These are phyloP conservation scores for Petrolisthes manimaculis DNA, from an alignment of 2,888 invertebrate species.

Conservation along the genomic window DNA sequence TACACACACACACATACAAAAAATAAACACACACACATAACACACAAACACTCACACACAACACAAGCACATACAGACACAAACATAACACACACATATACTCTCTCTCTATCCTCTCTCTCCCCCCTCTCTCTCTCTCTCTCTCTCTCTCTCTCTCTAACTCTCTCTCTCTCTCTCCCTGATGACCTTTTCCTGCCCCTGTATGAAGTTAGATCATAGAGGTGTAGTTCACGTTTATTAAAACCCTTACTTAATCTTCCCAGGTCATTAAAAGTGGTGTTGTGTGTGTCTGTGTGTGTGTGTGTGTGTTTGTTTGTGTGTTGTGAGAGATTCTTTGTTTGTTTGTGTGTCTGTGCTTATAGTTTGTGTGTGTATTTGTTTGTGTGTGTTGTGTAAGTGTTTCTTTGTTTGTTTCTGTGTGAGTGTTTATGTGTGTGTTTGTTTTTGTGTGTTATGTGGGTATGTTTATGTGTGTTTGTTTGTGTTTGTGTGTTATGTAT, in stretches of 20 bases:
- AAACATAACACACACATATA: too few species aligned
- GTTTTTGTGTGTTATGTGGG: background rate
- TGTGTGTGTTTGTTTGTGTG: background rate
- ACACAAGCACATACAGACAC: too few species aligned
- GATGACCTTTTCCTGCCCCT: background rate
- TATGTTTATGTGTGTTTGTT: background rate
- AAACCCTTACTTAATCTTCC: background rate
- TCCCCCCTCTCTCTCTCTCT: constrained; percentile 3
- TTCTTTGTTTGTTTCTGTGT: background rate
- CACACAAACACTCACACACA: too few species aligned
- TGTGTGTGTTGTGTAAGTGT: background rate
- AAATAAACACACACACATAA: too few species aligned
- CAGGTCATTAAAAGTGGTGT: background rate
- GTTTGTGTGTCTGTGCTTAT: too few species aligned
- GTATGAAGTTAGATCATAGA: background rate
- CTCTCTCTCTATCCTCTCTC: background rate
- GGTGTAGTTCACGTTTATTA: background rate
- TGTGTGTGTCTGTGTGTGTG: background rate
- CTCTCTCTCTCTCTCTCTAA: constrained; percentile 32
- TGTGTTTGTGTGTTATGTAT: background rate
- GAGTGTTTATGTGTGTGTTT: background rate
- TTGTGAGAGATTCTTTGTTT: too few species aligned
- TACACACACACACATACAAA: too few species aligned
- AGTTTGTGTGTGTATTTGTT: background rate
- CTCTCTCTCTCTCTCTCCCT: constrained; percentile 25